A percentile compares a stretch with the other conserved stretches of the same genome.
phyloP scores from a whole-genome alignment of 2,797 vertebrate species.

The Crocodylus rhombifer region DNA sequence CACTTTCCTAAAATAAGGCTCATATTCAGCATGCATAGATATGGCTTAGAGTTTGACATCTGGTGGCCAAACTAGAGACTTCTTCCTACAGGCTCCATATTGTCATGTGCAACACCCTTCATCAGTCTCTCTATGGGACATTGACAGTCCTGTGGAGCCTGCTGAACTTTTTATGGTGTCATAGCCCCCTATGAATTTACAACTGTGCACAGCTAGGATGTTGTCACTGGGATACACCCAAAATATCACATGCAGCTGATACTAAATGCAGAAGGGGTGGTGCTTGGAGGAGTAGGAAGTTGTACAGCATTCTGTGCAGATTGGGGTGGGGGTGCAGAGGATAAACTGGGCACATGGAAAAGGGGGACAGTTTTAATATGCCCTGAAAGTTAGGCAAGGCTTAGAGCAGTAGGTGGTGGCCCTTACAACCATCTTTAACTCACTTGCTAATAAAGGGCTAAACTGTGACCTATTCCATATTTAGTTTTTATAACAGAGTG shows the following conservation, averaged over 20 bases:
- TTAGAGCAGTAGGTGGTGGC: not conserved
- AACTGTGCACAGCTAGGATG: no score
- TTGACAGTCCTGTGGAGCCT: no score
- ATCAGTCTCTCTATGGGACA: no score
- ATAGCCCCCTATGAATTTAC: not conserved
- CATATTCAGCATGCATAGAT: accelerated
- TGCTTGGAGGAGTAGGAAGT: not conserved
- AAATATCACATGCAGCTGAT: no score
- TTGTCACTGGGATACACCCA: no score
- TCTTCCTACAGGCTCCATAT: not conserved
- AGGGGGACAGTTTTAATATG: not conserved
- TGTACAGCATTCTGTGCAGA: no score
- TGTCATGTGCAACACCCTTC: accelerated
- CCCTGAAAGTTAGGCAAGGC: not conserved
- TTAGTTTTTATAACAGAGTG: not conserved
- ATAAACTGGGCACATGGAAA: no score
- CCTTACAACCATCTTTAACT: not conserved
- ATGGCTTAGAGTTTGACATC: accelerated
- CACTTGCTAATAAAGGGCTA: not conserved
- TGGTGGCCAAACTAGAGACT: not conserved
- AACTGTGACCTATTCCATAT: not conserved
- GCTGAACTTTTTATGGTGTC: not conserved
- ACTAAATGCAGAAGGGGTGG: not conserved
- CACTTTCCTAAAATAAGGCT: not conserved
- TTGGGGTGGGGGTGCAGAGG: not conserved